Evolutionary conservation across 2,797 vertebrate genomes (phyloP).

Genomic region (Megaceryle alcyon): DNA sequence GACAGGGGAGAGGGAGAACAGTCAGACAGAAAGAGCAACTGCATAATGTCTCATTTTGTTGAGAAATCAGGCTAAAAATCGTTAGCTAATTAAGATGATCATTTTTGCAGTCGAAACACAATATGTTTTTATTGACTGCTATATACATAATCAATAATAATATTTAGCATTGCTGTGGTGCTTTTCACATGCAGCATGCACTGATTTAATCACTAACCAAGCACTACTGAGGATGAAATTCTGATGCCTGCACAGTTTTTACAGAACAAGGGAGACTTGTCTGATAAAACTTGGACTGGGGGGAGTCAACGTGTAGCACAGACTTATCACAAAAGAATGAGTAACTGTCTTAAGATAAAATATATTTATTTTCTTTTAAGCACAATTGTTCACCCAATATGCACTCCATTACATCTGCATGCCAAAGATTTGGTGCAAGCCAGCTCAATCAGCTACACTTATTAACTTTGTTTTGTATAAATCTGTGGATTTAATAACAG

Average conservation of each 20-base stretch:
- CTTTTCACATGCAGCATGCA: not conserved
- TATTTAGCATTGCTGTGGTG: not conserved
- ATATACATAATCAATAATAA: conserved; percentile 50
- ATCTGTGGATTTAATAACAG: conserved; percentile 35
- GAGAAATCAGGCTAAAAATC: conserved; percentile 44
- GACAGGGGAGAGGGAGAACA: not conserved
- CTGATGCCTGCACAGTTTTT: not conserved
- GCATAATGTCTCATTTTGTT: not conserved
- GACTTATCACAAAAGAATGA: not conserved
- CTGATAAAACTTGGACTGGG: not conserved
- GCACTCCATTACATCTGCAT: not conserved
- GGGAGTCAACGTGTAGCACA: not conserved
- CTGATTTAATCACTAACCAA: conserved; percentile 22
- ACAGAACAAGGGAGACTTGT: not conserved
- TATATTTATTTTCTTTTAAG: not conserved
- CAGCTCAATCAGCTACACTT: not conserved
- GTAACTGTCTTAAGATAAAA: conserved; percentile 16
- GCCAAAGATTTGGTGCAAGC: not conserved
- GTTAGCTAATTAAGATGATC: conserved; percentile 48
- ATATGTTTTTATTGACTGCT: conserved; percentile 21
- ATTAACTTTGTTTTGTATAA: conserved; percentile 39
- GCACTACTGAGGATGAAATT: not conserved
- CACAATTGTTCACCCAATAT: not conserved
- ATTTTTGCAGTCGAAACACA: conserved; percentile 26
- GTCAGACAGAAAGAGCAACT: not conserved